Conservation (phyloP, 2,888 invertebrate genomes). For the Nemotelus nigrinus region DNA sequence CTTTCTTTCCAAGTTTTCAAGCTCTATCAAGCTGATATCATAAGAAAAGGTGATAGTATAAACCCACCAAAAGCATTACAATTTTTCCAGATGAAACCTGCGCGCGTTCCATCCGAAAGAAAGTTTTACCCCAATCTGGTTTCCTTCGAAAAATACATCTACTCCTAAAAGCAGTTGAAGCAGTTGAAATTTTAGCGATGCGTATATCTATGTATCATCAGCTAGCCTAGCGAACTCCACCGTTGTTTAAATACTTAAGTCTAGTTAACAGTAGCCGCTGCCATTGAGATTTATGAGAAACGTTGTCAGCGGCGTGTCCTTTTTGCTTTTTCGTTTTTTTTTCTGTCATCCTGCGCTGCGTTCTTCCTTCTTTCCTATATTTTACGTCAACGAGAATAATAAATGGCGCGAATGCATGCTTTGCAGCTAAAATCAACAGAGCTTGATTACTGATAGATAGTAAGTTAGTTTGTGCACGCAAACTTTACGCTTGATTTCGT, state of each 20-base stretch:
- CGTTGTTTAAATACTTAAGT: neutral
- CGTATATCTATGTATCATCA: too few species aligned
- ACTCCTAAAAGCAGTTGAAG: too few species aligned
- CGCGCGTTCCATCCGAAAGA: too few species aligned
- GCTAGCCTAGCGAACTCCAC: too few species aligned
- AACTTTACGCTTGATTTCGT: constrained; percentile 31
- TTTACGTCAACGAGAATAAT: constrained; percentile 32
- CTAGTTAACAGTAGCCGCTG: constrained; percentile 13
- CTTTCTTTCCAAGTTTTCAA: too few species aligned
- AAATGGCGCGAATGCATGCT: constrained; percentile 39
- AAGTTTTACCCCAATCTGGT: too few species aligned
- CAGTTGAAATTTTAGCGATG: too few species aligned
- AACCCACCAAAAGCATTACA: too few species aligned
- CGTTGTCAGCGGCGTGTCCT: neutral
- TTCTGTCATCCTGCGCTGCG: neutral
- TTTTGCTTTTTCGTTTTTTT: constrained; percentile 1
- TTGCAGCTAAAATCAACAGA: constrained; percentile 33
- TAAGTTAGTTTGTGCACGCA: constrained; percentile 36
- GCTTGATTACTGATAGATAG: constrained; percentile 25
- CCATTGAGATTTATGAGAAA: constrained; percentile 17
- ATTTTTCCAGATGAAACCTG: too few species aligned
- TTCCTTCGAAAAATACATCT: too few species aligned
- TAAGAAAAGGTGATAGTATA: too few species aligned
- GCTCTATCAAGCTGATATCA: too few species aligned
- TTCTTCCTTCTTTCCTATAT: constrained; percentile 23